Conservation (phyloP, 2,797 vertebrate species). For the Poeciliopsis gracilis region DNA sequence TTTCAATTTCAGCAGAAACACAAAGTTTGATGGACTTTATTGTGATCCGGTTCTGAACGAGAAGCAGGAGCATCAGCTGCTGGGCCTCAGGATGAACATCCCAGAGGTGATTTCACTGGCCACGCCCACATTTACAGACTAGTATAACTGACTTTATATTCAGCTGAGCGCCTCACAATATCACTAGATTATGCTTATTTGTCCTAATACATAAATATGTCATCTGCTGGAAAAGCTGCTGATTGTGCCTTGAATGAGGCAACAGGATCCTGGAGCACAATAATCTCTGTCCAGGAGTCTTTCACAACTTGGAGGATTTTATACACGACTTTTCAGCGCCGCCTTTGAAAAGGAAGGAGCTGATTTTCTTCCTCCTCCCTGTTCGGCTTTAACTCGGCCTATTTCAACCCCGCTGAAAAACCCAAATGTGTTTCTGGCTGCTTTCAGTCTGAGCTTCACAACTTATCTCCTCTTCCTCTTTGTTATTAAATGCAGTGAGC, state of each 20-base stretch:
- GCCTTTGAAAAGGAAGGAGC: conserved; percentile 67
- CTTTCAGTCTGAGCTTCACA: conserved; percentile 76
- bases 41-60: conserved; percentile 7
- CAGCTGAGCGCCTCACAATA: conserved; percentile 57
- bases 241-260: conserved; percentile 72
- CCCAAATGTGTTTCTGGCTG: conserved; percentile 72
- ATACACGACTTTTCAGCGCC: conserved; percentile 66
- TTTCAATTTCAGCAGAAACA: neutral
- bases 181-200: conserved; percentile 70
- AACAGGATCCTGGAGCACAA: conserved; percentile 70
- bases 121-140: conserved; percentile 59
- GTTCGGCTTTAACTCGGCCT: conserved; percentile 69
- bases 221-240: conserved; percentile 63
- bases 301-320: conserved; percentile 76
- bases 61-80: conserved; percentile 47
- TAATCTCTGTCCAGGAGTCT: conserved; percentile 69
- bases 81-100: conserved; percentile 47
- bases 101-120: conserved; percentile 40
- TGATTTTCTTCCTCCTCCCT: conserved; percentile 43
- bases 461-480: conserved; percentile 73
- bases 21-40: neutral
- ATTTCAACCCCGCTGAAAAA: conserved; percentile 69
- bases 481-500: conserved; percentile 71
- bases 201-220: conserved; percentile 70
- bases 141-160: conserved; percentile 67